Evolutionary conservation across 53 echinoderm and acorn worm genomes (phyloP).

Genomic region (Paelopatides confundens): DNA sequence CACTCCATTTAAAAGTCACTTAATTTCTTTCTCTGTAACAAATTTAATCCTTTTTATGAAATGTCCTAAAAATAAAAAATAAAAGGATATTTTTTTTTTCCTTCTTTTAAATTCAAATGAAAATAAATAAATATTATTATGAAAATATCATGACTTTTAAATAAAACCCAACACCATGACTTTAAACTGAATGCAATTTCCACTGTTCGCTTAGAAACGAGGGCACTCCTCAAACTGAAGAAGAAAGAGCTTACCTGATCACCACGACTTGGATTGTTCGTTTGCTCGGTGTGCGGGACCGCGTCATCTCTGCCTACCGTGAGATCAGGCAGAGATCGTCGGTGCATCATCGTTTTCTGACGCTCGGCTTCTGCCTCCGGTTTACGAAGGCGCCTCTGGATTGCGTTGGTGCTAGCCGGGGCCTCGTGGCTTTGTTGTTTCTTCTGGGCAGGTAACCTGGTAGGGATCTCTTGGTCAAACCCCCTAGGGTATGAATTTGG

Average conservation of each 20-base stretch:
- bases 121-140: no score
- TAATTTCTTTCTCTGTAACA: no score
- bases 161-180: no score
- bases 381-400: conserved; percentile 10
- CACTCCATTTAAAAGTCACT: no score
- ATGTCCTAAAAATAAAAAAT: no score
- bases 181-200: no score
- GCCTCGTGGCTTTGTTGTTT: conserved; percentile 19
- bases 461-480: conserved; percentile 62
- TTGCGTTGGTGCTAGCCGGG: background rate
- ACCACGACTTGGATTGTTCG: background rate
- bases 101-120: no score
- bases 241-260: background rate
- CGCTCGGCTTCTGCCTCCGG: conserved; percentile 65
- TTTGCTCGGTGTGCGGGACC: conserved; percentile 8
- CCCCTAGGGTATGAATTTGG: conserved; percentile 38
- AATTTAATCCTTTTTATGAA: no score
- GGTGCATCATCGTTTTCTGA: conserved; percentile 75
- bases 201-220: no score
- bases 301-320: conserved; percentile 19
- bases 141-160: no score
- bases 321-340: conserved; percentile 81
- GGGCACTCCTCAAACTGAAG: background rate
- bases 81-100: no score
- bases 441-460: conserved; percentile 59